Base-by-base conservation (phyloP, 2,888 invertebrate species). In the Clunio marinus region DNA sequence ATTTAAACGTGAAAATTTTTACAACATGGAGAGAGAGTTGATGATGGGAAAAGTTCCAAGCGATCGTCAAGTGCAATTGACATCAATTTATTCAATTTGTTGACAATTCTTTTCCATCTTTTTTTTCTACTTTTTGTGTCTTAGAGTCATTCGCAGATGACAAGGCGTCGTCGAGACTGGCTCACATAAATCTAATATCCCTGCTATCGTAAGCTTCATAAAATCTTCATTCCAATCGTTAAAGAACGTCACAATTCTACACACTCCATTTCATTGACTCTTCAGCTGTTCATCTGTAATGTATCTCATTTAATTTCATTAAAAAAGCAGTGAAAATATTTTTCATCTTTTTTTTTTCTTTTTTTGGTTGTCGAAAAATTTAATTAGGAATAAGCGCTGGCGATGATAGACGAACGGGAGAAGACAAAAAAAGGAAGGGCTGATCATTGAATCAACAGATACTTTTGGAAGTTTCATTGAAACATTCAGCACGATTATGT, bases 251-350 rank as follows among this genome's bases (percentile, higher is more conserved):
- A 32, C 20, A 60, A 32, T 60, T 60, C 32, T 60, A 60, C 20
- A 27, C 60, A 60, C 60, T 35, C 60, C 37, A 60, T 60, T 60
- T 60, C 35, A 35, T 60, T 22, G 28, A 60, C 32, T 32, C 32
- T 22, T 45, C 60, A 45, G n/a, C 45, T 45, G 17, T 35, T 60
- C 60, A 60, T 35, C 28, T 60, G 60, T 60, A 60, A 60, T 35
- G 32, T 60, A 20, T 60, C 60, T 17, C 60, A 60, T 60, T 60
- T 60, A 35, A 60, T 60, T 60, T 60, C 60, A 60, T 60, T 60
- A 60, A 15, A n/a, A 27, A 28, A 45, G 45, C 45, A 35, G 35
- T 22, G 10, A 28, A 58, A 60, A 60, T 32, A 13, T 15, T 7
- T 15, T 45, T 32, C 45, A 15, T 15, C n/a, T n/a, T n/a, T n/a